Percentiles rank a stretch among this genome's conserved stretches.
Conservation (phyloP, 1,140 invertebrate genomes). For the Stegodyphus mimosarum region DNA sequence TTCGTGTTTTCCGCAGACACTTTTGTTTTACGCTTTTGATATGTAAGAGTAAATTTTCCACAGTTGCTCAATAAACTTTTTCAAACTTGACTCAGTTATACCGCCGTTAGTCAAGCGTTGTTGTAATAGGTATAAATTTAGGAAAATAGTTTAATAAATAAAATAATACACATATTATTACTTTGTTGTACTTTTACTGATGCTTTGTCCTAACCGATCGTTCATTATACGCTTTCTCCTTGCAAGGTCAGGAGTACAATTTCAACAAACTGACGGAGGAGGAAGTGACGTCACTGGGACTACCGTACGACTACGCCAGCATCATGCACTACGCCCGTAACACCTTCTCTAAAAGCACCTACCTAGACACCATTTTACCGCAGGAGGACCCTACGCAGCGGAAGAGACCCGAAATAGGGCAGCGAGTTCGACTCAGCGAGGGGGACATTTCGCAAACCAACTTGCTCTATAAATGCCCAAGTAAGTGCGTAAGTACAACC, state of each 20-base stretch:
- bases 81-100: too few species aligned
- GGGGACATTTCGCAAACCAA: slow-evolving; percentile 98
- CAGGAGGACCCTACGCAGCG: slow-evolving; percentile 42
- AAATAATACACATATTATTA: neutral
- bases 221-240: slow-evolving; percentile 24
- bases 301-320: slow-evolving; percentile 95
- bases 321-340: slow-evolving; percentile 99
- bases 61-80: too few species aligned
- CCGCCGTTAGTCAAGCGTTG: too few species aligned
- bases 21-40: too few species aligned
- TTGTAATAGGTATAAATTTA: too few species aligned
- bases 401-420: slow-evolving; percentile 83
- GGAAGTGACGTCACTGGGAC: slow-evolving; percentile 94
- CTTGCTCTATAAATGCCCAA: slow-evolving; percentile 93
- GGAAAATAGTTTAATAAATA: too few species aligned
- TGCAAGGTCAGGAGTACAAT: slow-evolving; percentile 96
- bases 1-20: too few species aligned
- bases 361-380: slow-evolving; percentile 94
- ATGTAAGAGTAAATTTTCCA: too few species aligned
- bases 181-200: neutral
- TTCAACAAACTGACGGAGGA: slow-evolving; percentile 97
- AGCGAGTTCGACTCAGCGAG: slow-evolving; percentile 87
- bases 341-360: slow-evolving; percentile 96
- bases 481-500: slow-evolving; percentile 74
- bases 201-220: neutral